Evolutionary conservation across 2,113 vertebrate genomes (phyloP).

Genomic region (Emydura subglobosa): DNA sequence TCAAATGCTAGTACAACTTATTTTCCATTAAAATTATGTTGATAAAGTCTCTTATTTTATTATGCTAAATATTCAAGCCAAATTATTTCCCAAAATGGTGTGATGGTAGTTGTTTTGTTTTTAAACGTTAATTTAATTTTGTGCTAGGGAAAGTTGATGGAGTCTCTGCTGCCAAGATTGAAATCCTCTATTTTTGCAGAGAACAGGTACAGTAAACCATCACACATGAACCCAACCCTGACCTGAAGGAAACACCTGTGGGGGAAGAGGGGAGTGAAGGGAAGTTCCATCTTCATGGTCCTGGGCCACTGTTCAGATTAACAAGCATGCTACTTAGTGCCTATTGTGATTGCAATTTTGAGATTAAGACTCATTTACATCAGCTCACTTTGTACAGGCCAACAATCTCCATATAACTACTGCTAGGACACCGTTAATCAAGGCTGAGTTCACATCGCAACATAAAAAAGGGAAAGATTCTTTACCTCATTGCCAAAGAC

Average conservation of each 20-base stretch:
- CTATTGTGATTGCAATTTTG: not conserved
- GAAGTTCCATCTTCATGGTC: not conserved
- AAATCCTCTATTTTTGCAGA: not conserved
- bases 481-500: not conserved
- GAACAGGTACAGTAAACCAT: not conserved
- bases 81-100: not conserved
- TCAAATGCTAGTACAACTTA: not conserved
- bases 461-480: not conserved
- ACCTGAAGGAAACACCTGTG: not conserved
- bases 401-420: not conserved
- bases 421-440: not conserved
- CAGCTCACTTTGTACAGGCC: not conserved
- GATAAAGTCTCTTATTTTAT: not conserved
- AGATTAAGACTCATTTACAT: not conserved
- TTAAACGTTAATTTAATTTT: not conserved
- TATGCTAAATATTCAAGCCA: not conserved
- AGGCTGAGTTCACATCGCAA: not conserved
- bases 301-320: not conserved
- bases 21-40: constrained; percentile 1
- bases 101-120: not conserved
- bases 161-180: not conserved
- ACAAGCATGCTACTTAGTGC: not conserved
- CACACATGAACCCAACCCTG: not conserved
- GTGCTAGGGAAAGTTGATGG: not conserved
- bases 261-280: not conserved